phyloP scores from a whole-genome alignment of 2,113 vertebrate genomes.

The Platysteira castanea region DNA sequence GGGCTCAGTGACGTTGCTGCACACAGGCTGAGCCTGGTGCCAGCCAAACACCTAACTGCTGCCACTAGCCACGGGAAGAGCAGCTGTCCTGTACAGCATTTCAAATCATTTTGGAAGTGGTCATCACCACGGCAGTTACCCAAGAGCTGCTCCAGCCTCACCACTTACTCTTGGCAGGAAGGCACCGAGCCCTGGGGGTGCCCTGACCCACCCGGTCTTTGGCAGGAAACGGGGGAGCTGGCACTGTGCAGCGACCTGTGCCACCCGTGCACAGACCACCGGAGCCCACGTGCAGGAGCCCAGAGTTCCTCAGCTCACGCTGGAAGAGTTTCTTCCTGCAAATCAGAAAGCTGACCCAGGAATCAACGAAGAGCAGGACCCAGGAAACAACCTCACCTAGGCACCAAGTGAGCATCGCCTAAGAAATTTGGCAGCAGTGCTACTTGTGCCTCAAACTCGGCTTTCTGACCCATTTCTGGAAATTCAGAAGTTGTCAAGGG shows the following conservation, averaged over 20 bases:
- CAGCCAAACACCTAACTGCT: background rate
- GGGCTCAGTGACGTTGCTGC: background rate
- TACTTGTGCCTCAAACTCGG: accelerated
- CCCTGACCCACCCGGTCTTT: accelerated
- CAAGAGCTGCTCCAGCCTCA: background rate
- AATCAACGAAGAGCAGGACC: background rate
- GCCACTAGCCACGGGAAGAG: background rate
- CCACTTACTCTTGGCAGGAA: background rate
- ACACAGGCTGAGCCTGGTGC: background rate
- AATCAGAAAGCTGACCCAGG: background rate
- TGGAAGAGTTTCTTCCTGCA: background rate
- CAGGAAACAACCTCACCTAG: background rate
- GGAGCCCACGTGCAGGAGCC: background rate
- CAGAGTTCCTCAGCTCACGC: background rate
- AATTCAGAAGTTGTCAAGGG: background rate
- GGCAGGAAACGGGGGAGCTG: background rate
- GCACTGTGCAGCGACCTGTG: background rate
- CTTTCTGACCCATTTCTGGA: background rate
- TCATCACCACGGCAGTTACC: background rate
- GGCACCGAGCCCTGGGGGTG: background rate
- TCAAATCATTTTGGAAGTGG: background rate
- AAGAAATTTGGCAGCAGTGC: background rate
- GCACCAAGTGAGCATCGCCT: accelerated
- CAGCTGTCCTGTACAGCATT: background rate
- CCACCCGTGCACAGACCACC: too few species aligned